Evolutionary conservation across 1,140 invertebrate species (phyloP), one percentile per base, ranked within the genome.

Genomic region (Hyposmocoma kahamanoa): DNA sequence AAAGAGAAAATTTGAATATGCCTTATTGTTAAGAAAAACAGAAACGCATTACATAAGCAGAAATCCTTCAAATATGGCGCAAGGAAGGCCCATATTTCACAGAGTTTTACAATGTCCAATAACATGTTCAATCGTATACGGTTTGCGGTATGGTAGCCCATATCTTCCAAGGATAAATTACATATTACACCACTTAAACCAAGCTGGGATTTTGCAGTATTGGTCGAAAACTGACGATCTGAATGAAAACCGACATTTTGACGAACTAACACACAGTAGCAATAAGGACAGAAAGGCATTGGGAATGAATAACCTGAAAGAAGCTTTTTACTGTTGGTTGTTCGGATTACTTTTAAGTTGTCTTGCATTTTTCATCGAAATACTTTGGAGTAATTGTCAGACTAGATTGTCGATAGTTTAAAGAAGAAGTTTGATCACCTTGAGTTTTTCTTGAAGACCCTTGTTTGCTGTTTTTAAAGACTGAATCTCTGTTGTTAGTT

Each of bases 381-480:
- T 73, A 41, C 47, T 67, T 17, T 36, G 8, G 3, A 17, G 15
- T 2, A 36, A 8, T 2, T 26, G 24, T 26, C 5, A 6, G 5
- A 26, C 5, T 36, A n/a, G 32, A 3, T 8, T 5, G 32, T 36
- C 3, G 15, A 13, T 6, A 15, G 4, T 36, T 17, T 17, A 36
- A 36, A 17, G 18, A 36, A 36, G 11, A 17, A 2, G 15, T 3
- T 19, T 18, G n/a, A 34, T 56, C 58, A 86, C 85, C 81, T 86
- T 86, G 57, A 87, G 65, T 80, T 87, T 87, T 59, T 87, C 83
- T 69, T 87, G 83, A 71, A 87, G 75, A 64, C 73, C 77, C 70
- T 79, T 87, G 55, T 86, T 87, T 22, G 77, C 80, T 48, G 83
- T 58, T 62, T 87, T 87, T 61, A 84, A 80, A 71, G 76, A 81